Evolutionary conservation across 2,888 invertebrate species (phyloP).

Genomic region (Schizaphis graminum): DNA sequence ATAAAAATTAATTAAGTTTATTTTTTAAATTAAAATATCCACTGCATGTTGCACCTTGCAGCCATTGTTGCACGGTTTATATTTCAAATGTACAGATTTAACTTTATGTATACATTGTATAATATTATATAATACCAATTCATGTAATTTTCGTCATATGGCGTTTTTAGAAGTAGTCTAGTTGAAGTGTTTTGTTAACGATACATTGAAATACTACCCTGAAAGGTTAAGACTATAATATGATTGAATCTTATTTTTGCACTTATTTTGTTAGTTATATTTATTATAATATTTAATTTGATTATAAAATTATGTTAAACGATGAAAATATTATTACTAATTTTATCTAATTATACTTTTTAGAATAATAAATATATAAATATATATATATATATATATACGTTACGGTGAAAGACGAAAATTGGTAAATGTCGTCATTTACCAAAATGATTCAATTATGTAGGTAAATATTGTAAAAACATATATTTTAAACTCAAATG

Average conservation of each 20-base stretch:
- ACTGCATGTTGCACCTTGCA: not conserved
- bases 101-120: not conserved
- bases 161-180: not conserved
- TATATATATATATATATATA: too few species aligned
- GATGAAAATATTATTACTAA: not conserved
- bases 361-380: too few species aligned
- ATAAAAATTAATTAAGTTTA: too few species aligned
- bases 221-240: not conserved
- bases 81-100: not conserved
- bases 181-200: not conserved
- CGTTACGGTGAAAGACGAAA: too few species aligned
- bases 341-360: not conserved
- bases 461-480: too few species aligned
- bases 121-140: not conserved
- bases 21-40: not conserved
- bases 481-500: too few species aligned
- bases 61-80: not conserved
- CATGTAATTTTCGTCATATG: not conserved
- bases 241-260: not conserved
- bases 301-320: not conserved
- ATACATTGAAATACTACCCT: not conserved
- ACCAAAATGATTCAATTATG: too few species aligned
- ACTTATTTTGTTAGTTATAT: too few species aligned
- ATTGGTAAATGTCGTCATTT: too few species aligned
- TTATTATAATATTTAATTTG: too few species aligned